phyloP scores from a whole-genome alignment of 2,113 vertebrate genomes.

The Albula goreensis region DNA sequence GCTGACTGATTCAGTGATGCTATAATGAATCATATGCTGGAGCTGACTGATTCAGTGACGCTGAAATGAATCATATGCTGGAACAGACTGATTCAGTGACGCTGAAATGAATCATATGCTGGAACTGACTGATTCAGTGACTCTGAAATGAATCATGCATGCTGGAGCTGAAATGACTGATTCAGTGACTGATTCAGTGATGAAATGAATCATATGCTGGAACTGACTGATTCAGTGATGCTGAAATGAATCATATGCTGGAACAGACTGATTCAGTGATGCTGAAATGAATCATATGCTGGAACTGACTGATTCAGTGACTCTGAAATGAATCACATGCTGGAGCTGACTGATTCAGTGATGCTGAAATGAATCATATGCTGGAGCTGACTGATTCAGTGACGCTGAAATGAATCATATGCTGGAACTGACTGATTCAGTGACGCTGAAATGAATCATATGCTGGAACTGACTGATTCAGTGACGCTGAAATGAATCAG shows the following conservation, averaged over 20 bases:
- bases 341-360: background rate
- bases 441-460: background rate
- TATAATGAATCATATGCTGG: background rate
- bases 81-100: background rate
- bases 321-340: background rate
- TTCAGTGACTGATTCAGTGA: background rate
- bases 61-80: background rate
- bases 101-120: background rate
- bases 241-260: background rate
- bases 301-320: background rate
- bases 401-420: background rate
- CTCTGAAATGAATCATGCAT: background rate
- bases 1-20: background rate
- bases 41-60: background rate
- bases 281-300: background rate
- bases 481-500: background rate
- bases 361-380: background rate
- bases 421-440: background rate
- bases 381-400: background rate
- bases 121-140: background rate
- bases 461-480: background rate
- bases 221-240: background rate
- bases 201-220: background rate
- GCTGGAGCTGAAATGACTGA: no score
- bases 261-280: background rate